A percentile compares a stretch with the other conserved stretches of the same genome.
Evolutionary conservation across 1,140 invertebrate species (phyloP).

Genomic region (Aphis gossypii): DNA sequence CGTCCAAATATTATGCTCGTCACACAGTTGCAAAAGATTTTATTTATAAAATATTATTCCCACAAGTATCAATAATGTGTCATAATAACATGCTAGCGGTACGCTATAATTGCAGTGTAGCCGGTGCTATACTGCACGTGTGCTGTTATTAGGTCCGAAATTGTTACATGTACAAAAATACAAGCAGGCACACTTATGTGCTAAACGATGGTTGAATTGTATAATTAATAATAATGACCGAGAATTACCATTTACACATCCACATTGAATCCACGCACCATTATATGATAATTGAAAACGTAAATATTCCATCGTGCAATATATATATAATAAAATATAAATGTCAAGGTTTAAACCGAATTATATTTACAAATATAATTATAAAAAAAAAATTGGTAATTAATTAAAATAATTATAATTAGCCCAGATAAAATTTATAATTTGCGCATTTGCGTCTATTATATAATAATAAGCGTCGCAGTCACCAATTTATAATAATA

Average conservation of each 20-base stretch:
- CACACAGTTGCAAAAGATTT: neutral
- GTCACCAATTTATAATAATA: neutral
- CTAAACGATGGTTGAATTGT: neutral
- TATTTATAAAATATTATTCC: neutral
- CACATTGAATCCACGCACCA: neutral
- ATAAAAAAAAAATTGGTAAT: neutral
- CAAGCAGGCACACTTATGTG: neutral
- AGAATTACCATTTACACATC: neutral
- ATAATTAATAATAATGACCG: neutral
- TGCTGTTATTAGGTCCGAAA: neutral
- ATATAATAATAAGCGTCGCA: neutral
- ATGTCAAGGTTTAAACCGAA: neutral
- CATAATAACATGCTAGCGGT: neutral
- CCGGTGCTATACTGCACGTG: neutral
- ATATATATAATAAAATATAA: neutral
- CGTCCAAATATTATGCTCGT: neutral
- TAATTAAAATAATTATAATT: neutral
- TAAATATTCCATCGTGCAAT: neutral
- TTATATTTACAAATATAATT: neutral
- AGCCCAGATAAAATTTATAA: neutral
- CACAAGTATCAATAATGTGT: neutral
- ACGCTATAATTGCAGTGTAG: too few relatives aligned
- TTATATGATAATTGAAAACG: neutral
- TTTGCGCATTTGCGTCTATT: neutral
- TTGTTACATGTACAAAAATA: neutral